These are phyloP conservation scores for Antigone vipio DNA, from an alignment of 2,113 vertebrate species.

Conservation along the genomic window DNA sequence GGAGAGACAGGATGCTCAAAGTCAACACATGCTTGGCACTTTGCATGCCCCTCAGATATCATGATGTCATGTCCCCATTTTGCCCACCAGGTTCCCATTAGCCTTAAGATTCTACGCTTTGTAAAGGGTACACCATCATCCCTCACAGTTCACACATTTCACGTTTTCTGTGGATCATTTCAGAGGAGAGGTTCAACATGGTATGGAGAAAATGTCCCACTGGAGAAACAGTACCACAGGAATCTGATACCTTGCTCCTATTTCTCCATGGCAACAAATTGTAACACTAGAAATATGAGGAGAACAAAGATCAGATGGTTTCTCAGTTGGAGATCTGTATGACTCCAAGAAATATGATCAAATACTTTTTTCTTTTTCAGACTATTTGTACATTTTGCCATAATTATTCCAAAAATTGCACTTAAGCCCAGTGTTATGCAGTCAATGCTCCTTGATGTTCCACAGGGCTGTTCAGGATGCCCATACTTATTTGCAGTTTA, in stretches of 20 bases:
- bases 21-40: not conserved
- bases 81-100: not conserved
- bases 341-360: not conserved
- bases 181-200: not conserved
- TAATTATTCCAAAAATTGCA: not conserved
- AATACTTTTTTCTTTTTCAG: not conserved
- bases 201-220: not conserved
- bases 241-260: not conserved
- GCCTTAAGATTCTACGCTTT: not conserved
- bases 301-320: not conserved
- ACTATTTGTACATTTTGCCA: not conserved
- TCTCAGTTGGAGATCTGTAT: not conserved
- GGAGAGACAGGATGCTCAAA: not conserved
- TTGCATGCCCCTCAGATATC: not conserved
- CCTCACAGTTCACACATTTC: not conserved
- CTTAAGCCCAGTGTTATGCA: not conserved
- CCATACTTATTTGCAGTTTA: not conserved
- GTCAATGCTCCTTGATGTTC: not conserved
- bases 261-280: slow-evolving; percentile 62
- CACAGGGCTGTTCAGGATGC: not conserved
- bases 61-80: not conserved
- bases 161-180: not conserved
- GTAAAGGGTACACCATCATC: not conserved
- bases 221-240: not conserved
- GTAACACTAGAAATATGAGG: not conserved